phyloP scores from a whole-genome alignment of 1,140 invertebrate genomes.

The Radopholus similis region DNA sequence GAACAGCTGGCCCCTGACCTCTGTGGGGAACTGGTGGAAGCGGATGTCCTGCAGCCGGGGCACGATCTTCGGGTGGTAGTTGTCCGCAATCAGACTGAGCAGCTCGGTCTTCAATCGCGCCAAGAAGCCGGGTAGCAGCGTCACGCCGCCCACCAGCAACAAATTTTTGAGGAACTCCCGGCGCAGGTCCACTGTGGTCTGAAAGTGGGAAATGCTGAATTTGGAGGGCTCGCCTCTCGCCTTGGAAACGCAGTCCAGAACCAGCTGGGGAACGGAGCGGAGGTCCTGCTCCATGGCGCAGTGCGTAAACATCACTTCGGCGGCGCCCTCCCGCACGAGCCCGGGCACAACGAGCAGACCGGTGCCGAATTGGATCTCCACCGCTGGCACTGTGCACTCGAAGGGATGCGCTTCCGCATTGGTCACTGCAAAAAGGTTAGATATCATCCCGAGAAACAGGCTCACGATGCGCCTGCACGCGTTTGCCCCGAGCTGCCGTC shows the following conservation, averaged over 20 bases:
- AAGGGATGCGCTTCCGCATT: not conserved
- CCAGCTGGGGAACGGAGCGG: constrained; percentile 33
- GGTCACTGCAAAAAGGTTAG: not conserved
- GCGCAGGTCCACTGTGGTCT: constrained; percentile 36
- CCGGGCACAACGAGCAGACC: constrained; percentile 30
- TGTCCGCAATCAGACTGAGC: constrained; percentile 6
- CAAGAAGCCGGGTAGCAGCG: constrained; percentile 34
- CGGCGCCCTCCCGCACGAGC: constrained; percentile 32
- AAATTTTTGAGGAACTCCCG: constrained; percentile 31
- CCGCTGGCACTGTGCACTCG: constrained; percentile 15
- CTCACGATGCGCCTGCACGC: constrained; percentile 26
- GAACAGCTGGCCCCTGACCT: constrained; percentile 21
- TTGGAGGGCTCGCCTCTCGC: constrained; percentile 2
- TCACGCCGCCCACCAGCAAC: constrained; percentile 30
- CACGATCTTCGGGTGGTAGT: constrained; percentile 4
- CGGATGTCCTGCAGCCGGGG: constrained; percentile 13
- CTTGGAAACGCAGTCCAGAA: constrained; percentile 29
- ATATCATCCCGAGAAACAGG: not conserved
- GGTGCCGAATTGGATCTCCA: constrained; percentile 28
- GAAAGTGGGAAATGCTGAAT: constrained; percentile 12
- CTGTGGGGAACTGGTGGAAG: constrained; percentile 33
- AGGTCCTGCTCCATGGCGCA: not conserved
- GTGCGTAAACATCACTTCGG: constrained; percentile 34
- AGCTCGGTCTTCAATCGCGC: constrained; percentile 24
- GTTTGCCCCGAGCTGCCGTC: constrained; percentile 23